phyloP scores from a whole-genome alignment of 2,113 vertebrate species.

The Erythrocercus mccallii region DNA sequence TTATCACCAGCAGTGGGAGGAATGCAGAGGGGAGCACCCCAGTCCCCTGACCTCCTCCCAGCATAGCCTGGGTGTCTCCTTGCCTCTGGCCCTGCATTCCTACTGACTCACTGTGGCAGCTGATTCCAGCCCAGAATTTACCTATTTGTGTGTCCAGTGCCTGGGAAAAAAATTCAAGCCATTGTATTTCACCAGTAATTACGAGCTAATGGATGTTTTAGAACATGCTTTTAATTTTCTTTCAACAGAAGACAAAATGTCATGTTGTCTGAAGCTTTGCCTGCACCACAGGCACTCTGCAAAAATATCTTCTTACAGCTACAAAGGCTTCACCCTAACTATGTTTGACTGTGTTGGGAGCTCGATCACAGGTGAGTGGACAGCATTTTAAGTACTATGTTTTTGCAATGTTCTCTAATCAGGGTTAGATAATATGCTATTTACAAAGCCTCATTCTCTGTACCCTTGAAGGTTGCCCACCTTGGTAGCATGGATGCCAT shows the following conservation, averaged over 20 bases:
- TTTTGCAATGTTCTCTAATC: neutral
- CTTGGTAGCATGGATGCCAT: neutral
- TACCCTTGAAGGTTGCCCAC: neutral
- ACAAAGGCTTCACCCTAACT: neutral
- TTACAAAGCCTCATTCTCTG: neutral
- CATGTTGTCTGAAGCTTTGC: neutral
- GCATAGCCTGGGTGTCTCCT: rapidly evolving
- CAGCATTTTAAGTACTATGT: neutral
- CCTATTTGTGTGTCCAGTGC: neutral
- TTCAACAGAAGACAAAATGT: neutral
- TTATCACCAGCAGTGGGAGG: neutral
- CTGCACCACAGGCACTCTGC: neutral
- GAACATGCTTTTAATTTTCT: neutral
- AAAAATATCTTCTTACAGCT: neutral
- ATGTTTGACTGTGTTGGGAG: neutral
- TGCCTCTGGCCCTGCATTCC: neutral
- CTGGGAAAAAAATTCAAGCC: neutral
- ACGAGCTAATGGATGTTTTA: neutral
- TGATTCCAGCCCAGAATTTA: neutral
- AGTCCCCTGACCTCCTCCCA: neutral
- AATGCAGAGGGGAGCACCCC: neutral
- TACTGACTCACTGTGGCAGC: neutral
- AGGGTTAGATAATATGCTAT: neutral
- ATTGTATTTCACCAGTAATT: neutral
- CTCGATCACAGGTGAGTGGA: neutral